phyloP scores from a whole-genome alignment of 35 echinoderm and acorn worm genomes.

The Lytechinus pictus region DNA sequence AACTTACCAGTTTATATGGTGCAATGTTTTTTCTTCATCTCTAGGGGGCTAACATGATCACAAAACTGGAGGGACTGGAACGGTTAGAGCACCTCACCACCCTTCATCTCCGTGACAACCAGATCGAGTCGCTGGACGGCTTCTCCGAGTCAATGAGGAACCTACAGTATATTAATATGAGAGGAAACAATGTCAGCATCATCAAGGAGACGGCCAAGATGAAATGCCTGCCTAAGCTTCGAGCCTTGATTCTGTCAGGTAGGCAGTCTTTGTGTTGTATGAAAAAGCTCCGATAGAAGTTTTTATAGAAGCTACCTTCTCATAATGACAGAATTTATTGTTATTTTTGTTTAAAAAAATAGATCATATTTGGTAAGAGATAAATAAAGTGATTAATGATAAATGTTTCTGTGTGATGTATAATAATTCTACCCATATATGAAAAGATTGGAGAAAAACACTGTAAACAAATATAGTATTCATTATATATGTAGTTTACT shows the following conservation, averaged over 20 bases:
- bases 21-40: not conserved
- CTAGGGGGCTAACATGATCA: slow-evolving; percentile 83
- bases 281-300: no score
- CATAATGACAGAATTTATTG: no score
- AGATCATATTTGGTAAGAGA: no score
- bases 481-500: no score
- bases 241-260: slow-evolving; percentile 86
- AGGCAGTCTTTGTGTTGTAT: not conserved
- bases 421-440: no score
- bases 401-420: no score
- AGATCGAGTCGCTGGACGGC: slow-evolving; percentile 83
- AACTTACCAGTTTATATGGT: no score
- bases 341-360: no score
- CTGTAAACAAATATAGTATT: no score
- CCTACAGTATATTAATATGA: slow-evolving; percentile 85
- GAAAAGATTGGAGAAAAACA: no score
- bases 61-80: slow-evolving; percentile 76
- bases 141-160: slow-evolving; percentile 86
- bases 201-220: slow-evolving; percentile 88
- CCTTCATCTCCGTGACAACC: slow-evolving; percentile 93
- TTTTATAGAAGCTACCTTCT: no score
- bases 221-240: slow-evolving; percentile 83
- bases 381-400: no score
- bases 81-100: slow-evolving; percentile 87
- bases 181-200: slow-evolving; percentile 75